A percentile compares a stretch with the other conserved stretches of the same genome.
phyloP scores from a whole-genome alignment of 2,888 invertebrate genomes.

The Caenorhabditis sulstoni region DNA sequence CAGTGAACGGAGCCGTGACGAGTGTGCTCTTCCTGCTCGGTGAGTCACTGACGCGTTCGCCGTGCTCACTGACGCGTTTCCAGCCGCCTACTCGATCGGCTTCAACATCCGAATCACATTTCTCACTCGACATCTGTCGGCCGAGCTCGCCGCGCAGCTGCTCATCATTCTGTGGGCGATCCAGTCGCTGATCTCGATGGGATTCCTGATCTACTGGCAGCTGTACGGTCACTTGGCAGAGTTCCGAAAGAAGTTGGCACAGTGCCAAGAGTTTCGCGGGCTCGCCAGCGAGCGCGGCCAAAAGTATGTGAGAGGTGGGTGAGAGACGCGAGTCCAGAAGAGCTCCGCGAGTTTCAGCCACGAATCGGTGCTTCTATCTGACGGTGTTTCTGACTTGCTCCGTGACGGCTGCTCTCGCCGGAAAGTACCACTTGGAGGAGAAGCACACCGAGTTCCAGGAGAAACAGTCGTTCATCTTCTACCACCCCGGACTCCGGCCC shows the following conservation, averaged over 20 bases:
- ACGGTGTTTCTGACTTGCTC: conserved; percentile 44
- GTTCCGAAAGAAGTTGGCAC: conserved; percentile 47
- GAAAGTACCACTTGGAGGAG: conserved; percentile 61
- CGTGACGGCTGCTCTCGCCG: conserved; percentile 49
- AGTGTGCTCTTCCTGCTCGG: conserved; percentile 27
- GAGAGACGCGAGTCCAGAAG: background rate
- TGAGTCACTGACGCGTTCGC: background rate
- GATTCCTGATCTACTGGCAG: conserved; percentile 66
- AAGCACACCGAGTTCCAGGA: conserved; percentile 59
- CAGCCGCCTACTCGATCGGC: conserved; percentile 58
- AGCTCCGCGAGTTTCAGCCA: conserved; percentile 36
- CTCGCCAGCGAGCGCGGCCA: conserved; percentile 33
- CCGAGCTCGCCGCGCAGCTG: conserved; percentile 61
- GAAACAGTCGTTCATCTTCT: conserved; percentile 62
- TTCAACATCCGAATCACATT: conserved; percentile 62
- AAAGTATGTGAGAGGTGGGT: conserved; percentile 24
- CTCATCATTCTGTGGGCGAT: conserved; percentile 63
- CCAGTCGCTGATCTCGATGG: conserved; percentile 63
- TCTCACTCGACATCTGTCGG: conserved; percentile 52
- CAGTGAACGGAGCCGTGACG: conserved; percentile 28
- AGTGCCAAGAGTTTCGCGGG: conserved; percentile 50
- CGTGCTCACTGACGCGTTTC: background rate
- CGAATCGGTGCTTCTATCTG: conserved; percentile 52
- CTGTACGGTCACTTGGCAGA: conserved; percentile 60
- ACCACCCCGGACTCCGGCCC: conserved; percentile 49